Percentiles rank a stretch among this genome's conserved stretches.
Conservation (phyloP, 2,888 invertebrate genomes). For the Pemphredon lugubris region DNA sequence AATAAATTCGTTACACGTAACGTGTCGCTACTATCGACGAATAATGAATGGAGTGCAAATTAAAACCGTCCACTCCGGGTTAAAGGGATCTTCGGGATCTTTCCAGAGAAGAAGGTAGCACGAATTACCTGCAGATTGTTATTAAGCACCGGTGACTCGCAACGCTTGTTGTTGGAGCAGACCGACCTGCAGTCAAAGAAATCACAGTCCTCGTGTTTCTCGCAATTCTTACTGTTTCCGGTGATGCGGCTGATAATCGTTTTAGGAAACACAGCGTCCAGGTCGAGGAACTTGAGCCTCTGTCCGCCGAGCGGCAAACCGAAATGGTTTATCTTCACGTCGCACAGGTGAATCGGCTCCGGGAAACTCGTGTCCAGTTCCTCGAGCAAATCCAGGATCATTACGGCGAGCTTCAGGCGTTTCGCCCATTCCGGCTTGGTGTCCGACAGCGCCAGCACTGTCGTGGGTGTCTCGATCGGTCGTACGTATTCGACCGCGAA, state of each 20-base stretch:
- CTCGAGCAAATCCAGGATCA: conserved; percentile 85
- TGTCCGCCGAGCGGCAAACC: conserved; percentile 83
- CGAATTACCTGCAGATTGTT: conserved; percentile 83
- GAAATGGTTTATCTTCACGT: conserved; percentile 87
- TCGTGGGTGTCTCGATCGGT: conserved; percentile 82
- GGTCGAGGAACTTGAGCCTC: conserved; percentile 85
- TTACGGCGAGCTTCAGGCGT: conserved; percentile 83
- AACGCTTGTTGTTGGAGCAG: conserved; percentile 83
- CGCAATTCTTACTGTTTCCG: conserved; percentile 82
- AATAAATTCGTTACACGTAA: no score
- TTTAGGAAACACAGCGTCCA: conserved; percentile 85
- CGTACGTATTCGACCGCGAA: conserved; percentile 86
- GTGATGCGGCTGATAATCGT: conserved; percentile 82
- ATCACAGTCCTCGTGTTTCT: conserved; percentile 85
- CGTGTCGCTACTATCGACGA: no score
- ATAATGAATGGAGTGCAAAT: no score
- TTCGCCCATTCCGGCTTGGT: conserved; percentile 84
- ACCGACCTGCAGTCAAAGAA: conserved; percentile 86
- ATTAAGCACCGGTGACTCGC: conserved; percentile 83
- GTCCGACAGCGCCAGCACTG: conserved; percentile 82
- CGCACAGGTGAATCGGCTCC: conserved; percentile 86
- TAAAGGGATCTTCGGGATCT: no score
- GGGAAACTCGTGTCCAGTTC: conserved; percentile 84
- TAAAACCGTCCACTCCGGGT: no score
- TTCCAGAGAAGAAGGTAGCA: no score